Percentiles rank a stretch among this genome's conserved stretches.
Conservation (phyloP, 2,113 vertebrate species). For the Lates calcarifer region DNA sequence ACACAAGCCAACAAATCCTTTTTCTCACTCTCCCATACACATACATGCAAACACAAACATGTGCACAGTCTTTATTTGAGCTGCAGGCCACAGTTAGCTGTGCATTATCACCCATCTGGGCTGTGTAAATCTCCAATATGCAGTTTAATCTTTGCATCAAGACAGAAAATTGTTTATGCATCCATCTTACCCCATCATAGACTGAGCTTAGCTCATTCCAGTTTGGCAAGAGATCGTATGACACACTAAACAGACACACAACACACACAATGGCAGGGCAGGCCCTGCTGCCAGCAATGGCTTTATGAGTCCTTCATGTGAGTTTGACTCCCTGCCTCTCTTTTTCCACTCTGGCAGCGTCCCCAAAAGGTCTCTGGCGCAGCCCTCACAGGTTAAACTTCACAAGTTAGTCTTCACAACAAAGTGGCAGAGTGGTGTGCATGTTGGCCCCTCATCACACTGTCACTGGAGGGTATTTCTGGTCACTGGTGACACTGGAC, state of each 20-base stretch:
- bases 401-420: conserved; percentile 45
- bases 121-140: conserved; percentile 39
- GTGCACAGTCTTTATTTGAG: conserved; percentile 39
- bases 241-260: conserved; percentile 67
- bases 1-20: conserved; percentile 49
- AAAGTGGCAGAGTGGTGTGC: conserved; percentile 51
- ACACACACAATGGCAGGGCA: conserved; percentile 65
- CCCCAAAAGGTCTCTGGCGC: conserved; percentile 46
- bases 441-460: conserved; percentile 83
- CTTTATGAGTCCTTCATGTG: conserved; percentile 73
- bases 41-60: conserved; percentile 47
- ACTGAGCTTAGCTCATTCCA: conserved; percentile 61
- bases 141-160: conserved; percentile 56
- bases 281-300: conserved; percentile 61
- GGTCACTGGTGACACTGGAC: conserved; percentile 86
- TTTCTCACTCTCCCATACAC: conserved; percentile 30
- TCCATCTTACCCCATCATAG: conserved; percentile 31
- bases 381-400: conserved; percentile 60
- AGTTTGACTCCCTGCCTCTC: conserved; percentile 59
- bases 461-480: conserved; percentile 95
- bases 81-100: conserved; percentile 38
- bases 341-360: conserved; percentile 48
- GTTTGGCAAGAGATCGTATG: conserved; percentile 50
- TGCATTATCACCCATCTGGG: conserved; percentile 49
- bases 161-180: conserved; percentile 46